Evolutionary conservation across 2,888 invertebrate species (phyloP).

Genomic region (Drosophila tanythrix): DNA sequence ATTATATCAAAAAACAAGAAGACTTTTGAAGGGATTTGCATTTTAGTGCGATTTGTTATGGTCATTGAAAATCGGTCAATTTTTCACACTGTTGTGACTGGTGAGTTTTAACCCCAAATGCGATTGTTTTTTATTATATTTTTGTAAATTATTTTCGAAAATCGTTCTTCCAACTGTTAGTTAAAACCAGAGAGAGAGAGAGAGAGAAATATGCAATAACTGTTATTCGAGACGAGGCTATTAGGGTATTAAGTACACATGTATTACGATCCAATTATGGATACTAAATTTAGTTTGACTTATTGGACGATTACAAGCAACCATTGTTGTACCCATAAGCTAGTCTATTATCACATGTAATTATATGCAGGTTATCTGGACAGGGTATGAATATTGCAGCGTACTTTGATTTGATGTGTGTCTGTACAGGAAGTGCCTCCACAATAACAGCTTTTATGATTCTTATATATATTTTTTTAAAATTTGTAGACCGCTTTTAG

Average conservation of each 20-base stretch:
- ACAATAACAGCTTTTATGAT: background rate
- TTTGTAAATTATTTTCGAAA: background rate
- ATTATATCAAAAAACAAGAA: background rate
- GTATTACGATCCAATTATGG: background rate
- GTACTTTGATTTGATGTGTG: background rate
- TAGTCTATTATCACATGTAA: background rate
- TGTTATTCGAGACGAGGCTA: background rate
- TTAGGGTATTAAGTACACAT: background rate
- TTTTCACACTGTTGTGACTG: background rate
- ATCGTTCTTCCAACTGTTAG: background rate
- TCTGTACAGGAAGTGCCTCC: background rate
- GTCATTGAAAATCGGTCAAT: no score
- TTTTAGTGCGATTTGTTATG: background rate
- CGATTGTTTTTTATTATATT: background rate
- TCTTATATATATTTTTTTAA: background rate
- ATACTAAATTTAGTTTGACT: background rate
- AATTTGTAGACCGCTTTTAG: background rate
- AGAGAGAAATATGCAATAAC: no score
- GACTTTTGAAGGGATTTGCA: background rate
- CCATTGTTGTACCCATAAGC: background rate
- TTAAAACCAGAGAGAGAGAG: background rate
- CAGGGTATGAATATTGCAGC: background rate
- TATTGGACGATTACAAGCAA: background rate
- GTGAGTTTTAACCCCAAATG: background rate
- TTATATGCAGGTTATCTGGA: background rate